Conservation (phyloP, 2,113 vertebrate genomes). For the Aptenodytes patagonicus region DNA sequence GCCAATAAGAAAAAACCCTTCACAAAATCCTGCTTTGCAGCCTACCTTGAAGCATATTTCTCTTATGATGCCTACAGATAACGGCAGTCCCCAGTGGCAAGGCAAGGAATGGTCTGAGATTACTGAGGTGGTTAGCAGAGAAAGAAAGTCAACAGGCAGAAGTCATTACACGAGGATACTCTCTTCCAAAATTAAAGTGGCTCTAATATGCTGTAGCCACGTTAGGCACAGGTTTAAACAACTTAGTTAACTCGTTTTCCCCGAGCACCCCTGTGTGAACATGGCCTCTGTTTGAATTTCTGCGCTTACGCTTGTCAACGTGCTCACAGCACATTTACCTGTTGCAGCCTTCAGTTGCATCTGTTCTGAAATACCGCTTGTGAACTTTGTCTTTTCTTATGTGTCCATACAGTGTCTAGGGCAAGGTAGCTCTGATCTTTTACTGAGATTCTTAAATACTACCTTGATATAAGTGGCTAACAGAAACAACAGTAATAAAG, state of each 20-base stretch:
- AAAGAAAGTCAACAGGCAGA: not conserved
- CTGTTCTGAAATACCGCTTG: not conserved
- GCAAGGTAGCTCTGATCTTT: not conserved
- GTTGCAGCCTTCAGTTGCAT: not conserved
- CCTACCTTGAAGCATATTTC: not conserved
- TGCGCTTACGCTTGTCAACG: not conserved
- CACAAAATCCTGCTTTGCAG: not conserved
- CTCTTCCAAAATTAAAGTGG: not conserved
- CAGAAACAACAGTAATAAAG: not conserved
- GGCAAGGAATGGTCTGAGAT: not conserved
- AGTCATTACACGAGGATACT: not conserved
- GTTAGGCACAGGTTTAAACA: not conserved
- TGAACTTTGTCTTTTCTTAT: not conserved
- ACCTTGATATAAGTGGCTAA: not conserved
- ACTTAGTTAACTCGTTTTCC: not conserved
- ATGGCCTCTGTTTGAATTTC: not conserved
- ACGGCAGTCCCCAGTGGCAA: not conserved
- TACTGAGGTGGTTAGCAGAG: not conserved
- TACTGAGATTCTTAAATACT: not conserved
- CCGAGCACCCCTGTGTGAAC: rapidly evolving
- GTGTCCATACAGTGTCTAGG: not conserved
- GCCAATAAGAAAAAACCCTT: not conserved
- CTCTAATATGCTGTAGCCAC: not conserved
- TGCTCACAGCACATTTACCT: not conserved
- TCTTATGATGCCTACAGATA: not conserved